phyloP scores from a whole-genome alignment of 2,113 vertebrate genomes.

The Cardinalis cardinalis region DNA sequence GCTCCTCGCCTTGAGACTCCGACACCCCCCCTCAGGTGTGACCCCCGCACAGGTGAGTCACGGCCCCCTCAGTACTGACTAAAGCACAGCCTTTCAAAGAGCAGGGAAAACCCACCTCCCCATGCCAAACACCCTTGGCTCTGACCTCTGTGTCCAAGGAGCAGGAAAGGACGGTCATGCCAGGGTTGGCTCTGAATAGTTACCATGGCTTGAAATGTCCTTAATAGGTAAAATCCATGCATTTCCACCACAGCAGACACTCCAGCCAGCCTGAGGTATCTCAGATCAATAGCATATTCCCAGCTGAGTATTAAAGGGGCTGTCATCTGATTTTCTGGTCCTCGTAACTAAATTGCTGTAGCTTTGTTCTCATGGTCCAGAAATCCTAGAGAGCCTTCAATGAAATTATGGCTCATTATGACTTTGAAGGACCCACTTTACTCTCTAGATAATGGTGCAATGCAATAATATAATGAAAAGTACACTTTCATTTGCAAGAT shows the following conservation, averaged over 20 bases:
- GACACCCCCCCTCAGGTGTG: neutral
- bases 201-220: neutral
- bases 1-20: neutral
- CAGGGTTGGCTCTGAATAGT: neutral
- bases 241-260: neutral
- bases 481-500: neutral
- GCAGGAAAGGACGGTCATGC: neutral
- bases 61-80: too few relatives aligned
- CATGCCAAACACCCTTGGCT: neutral
- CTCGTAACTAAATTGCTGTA: neutral
- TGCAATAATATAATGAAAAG: neutral
- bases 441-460: neutral
- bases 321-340: constrained; percentile 5
- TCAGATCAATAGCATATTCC: neutral
- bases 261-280: neutral
- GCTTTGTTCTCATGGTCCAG: neutral
- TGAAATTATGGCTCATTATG: neutral
- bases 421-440: neutral
- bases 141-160: neutral
- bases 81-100: neutral
- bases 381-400: constrained; percentile 3
- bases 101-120: neutral
- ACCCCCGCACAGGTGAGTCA: rapidly evolving
- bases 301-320: neutral
- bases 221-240: neutral